Base-by-base conservation (phyloP, 2,113 vertebrate genomes). In the Hippocampus barbouri region DNA sequence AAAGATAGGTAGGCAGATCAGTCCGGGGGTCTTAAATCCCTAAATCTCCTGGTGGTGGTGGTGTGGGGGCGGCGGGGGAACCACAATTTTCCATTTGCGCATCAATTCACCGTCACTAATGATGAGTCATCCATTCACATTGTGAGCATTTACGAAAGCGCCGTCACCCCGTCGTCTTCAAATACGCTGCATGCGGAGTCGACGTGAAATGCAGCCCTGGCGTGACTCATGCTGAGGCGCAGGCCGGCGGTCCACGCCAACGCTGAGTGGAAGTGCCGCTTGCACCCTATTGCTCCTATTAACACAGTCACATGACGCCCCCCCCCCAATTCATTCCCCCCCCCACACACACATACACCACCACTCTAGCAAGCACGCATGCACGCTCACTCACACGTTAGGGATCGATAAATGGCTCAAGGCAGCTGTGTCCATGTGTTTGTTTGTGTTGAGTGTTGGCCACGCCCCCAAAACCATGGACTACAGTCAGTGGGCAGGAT, bases 331-430 rank as follows among this genome's bases (percentile, higher is more conserved):
- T 25, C 20, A n/a, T n/a, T n/a, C 16, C 66, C 71, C 66, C 60
- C 57, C 66, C 66, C 74, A 4, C 34, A 38, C 34, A 38, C 34
- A 38, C 34, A 6, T 38, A 38, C 34, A 38, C 34, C 34, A 38
- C 43, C 43, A 45, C 43, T 14, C 14, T 4, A 45, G 49, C 69
- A 78, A 78, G 51, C 62, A 70, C 69, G 74, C 69, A 54, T 65
- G 69, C 69, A 77, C 67, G 45, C 69, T 69, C 30, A 57, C 16
- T 67, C 64, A 34, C 62, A 66, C 4, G n/a, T 68, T n/a, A 34
- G 51, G 71, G 72, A 80, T 85, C 77, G 75, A 85, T 82, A 79
- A 41, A 81, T 65, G 56, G 73, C 81, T 80, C 15, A 70, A 69
- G 65, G 57, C 61, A 51, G 66, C 66, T 40, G 11, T n/a, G 64